phyloP scores from a whole-genome alignment of 2,113 vertebrate genomes.

The Carassius gibelio region DNA sequence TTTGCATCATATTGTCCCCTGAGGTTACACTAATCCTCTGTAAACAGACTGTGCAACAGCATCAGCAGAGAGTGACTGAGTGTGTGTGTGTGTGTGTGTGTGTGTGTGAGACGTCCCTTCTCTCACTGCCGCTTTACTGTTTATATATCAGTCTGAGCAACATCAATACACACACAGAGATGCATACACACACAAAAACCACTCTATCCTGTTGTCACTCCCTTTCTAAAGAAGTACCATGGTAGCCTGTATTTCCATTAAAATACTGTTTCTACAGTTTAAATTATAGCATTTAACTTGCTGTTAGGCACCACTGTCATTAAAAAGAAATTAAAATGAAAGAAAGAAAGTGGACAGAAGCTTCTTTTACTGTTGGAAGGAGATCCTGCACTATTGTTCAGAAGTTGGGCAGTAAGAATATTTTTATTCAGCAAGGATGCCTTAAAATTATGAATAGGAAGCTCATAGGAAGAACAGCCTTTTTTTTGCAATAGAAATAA shows the following conservation, averaged over 20 bases:
- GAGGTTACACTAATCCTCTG: constrained; percentile 55
- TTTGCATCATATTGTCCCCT: constrained; percentile 57
- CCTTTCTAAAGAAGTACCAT: background rate
- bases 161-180: background rate
- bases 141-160: background rate
- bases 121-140: background rate
- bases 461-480: background rate
- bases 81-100: background rate
- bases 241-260: background rate
- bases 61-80: background rate
- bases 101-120: background rate
- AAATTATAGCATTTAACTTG: background rate
- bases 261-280: background rate
- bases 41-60: constrained; percentile 48
- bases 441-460: background rate
- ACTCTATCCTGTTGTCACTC: background rate
- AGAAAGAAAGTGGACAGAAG: background rate
- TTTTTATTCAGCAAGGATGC: background rate
- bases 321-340: background rate
- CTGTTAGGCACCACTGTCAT: background rate
- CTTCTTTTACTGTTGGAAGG: background rate
- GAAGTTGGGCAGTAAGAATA: background rate
- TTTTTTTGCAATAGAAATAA: background rate
- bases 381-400: background rate
- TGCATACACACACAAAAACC: background rate